Evolutionary conservation across 2,113 vertebrate genomes (phyloP), one percentile per base, ranked within the genome.

Genomic region (Pelvicachromis taeniatus): DNA sequence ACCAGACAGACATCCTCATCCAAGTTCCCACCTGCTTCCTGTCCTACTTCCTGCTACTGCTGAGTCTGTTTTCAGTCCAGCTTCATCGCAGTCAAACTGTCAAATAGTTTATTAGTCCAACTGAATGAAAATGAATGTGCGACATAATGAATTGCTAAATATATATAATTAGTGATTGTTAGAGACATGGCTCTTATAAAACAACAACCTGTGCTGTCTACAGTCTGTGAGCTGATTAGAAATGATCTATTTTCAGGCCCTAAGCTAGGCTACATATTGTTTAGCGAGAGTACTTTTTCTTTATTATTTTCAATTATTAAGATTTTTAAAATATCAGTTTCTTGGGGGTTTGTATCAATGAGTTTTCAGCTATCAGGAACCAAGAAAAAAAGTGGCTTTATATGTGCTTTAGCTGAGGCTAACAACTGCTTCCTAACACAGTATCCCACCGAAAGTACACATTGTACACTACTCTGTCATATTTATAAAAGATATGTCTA

Each of bases 121-220:
- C 38, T 3, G 2, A 40, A 65, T 40, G 61, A 65, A 65, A 65
- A 40, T 65, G 1, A 40, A 65, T 2, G 0, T 14, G 19, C 35
- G 9, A 40, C 21, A 65, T 40, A 0, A 38, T 14, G 35, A 40
- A 40, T 40, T 23, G 7, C 35, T 40, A 0, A 40, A 65, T 65
- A 40, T 40, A 61, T 40, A 9, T 3, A 0, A 68, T 68, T 68
- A 68, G 23, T 68, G 1, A 21, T 68, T 68, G 2, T 23, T 1
- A 26, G 63, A 23, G 12, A 68, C 63, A 16, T 21, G n/a, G 1
- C 2, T 0, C 63, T 16, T 68, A 42, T 42, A 42, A 5, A 68
- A 68, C 42, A 68, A 42, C 0, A 68, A 23, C 1, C 7, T 68
- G 63, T 23, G n/a, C 38, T 68, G 7, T 68, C 35, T 6, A 68